Base-by-base conservation (phyloP, 2,797 vertebrate genomes). In the Muraenolepis orangiensis region DNA sequence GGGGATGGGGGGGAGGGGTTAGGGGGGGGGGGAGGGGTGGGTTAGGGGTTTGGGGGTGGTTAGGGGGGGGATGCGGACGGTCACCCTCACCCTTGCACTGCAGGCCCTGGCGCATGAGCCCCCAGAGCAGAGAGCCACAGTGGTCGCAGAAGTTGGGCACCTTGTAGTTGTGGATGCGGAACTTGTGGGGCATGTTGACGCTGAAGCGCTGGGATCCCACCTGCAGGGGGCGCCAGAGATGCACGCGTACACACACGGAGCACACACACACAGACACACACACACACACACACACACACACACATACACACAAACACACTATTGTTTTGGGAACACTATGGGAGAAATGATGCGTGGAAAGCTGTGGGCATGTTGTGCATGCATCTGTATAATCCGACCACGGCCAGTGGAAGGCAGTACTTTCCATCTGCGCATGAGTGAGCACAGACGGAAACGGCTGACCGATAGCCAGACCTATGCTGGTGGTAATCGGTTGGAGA, bases 141-240 rank as follows among this genome's bases (percentile, higher is more conserved):
- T 99, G 98, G 92, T 99, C 97, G 72, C 98, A 99, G 94, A 99
- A 99, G 67, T 96, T 99, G 83, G 96, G 98, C 69, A 98, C 97
- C 94, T 98, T 99, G 92, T 97, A 99, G 94, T 96, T 99, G 93
- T 99, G 97, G 91, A 98, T 98, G 80, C 96, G 95, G 85, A 99
- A 99, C 92, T 98, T 99, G 88, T 99, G 98, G 85, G 98, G 97
- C 95, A 99, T 96, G 91, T 99, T 99, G 87, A 99, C 96, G 79
- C 97, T 99, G 93, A 99, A 99, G 79, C 98, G 94, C 89, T 98
- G 97, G 20, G 96, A 97, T 76, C 96, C 97, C 87, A 99, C 97
- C 96, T 99, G 90, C 85, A 91, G 89, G 76, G 86, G 79, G 82
- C 76, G 78, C 89, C 78, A 90, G 80, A 87, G 93, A 78, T 82